phyloP scores from a whole-genome alignment of 2,797 vertebrate genomes.

The Anguilla marmorata region DNA sequence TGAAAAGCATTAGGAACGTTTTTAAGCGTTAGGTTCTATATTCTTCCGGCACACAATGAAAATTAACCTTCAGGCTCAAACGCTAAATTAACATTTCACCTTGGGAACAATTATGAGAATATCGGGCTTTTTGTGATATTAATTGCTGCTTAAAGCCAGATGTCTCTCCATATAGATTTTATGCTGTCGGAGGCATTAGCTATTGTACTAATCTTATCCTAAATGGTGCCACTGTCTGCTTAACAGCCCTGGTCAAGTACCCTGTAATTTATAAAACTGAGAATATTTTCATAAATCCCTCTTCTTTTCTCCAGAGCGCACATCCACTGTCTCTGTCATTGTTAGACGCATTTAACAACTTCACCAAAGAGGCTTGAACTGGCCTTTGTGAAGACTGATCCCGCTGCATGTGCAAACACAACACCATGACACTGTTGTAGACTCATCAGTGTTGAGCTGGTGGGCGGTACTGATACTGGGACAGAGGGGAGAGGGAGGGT shows the following conservation, averaged over 20 bases:
- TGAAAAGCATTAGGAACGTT: slow-evolving; percentile 21
- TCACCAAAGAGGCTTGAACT: neutral
- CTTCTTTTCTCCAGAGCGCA: neutral
- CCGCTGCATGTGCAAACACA: neutral
- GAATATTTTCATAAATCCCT: neutral
- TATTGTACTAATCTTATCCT: slow-evolving; percentile 67
- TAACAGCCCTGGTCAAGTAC: neutral
- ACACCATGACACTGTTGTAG: neutral
- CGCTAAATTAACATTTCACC: slow-evolving; percentile 64
- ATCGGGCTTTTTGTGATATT: slow-evolving; percentile 64
- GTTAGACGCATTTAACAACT: neutral
- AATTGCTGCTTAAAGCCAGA: slow-evolving; percentile 77
- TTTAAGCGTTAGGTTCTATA: slow-evolving; percentile 19
- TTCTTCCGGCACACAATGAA: slow-evolving; percentile 45
- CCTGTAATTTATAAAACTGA: neutral
- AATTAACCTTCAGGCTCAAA: slow-evolving; percentile 56
- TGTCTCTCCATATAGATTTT: slow-evolving; percentile 76
- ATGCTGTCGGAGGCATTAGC: slow-evolving; percentile 70
- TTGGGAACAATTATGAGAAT: slow-evolving; percentile 67
- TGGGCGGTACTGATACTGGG: neutral
- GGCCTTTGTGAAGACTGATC: neutral
- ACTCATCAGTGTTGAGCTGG: neutral
- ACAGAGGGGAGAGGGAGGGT: neutral
- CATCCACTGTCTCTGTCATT: neutral
- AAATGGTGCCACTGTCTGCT: slow-evolving; percentile 25